phyloP scores from a whole-genome alignment of 2,113 vertebrate genomes.

The Megaptera novaeangliae region DNA sequence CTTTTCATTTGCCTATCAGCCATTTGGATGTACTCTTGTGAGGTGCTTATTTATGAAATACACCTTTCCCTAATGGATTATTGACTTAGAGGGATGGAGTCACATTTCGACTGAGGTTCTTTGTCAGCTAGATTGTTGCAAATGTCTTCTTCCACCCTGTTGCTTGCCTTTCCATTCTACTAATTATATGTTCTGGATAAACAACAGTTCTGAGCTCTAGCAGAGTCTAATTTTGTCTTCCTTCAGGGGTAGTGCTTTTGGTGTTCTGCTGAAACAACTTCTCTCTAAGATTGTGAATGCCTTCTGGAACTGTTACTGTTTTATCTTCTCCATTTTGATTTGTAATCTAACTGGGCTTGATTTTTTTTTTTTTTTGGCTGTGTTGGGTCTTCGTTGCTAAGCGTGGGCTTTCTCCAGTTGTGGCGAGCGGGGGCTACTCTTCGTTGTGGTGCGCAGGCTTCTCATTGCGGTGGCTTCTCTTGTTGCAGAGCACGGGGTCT shows the following conservation, averaged over 20 bases:
- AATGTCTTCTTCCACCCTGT: neutral
- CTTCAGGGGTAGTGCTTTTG: neutral
- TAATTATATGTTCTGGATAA: neutral
- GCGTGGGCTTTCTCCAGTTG: no score
- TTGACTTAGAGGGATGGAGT: neutral
- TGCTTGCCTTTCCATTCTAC: neutral
- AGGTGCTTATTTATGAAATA: neutral
- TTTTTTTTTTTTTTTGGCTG: neutral
- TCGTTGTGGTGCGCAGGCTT: no score
- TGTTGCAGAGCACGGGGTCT: no score
- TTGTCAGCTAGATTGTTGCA: neutral
- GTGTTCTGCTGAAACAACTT: neutral
- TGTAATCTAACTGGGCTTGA: neutral
- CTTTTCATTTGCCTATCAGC: neutral
- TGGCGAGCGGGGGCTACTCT: no score
- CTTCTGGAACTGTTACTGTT: neutral
- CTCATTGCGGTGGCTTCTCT: no score
- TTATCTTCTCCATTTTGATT: neutral
- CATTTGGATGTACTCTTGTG: neutral
- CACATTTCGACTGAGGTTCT: neutral
- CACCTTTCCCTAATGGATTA: neutral
- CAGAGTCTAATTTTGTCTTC: neutral
- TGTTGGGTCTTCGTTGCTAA: no score
- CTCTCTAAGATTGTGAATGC: neutral
- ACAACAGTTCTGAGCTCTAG: neutral